Percentiles rank a stretch among this genome's conserved stretches.
Conservation (phyloP, 2,113 vertebrate genomes). For the Lampris incognitus region DNA sequence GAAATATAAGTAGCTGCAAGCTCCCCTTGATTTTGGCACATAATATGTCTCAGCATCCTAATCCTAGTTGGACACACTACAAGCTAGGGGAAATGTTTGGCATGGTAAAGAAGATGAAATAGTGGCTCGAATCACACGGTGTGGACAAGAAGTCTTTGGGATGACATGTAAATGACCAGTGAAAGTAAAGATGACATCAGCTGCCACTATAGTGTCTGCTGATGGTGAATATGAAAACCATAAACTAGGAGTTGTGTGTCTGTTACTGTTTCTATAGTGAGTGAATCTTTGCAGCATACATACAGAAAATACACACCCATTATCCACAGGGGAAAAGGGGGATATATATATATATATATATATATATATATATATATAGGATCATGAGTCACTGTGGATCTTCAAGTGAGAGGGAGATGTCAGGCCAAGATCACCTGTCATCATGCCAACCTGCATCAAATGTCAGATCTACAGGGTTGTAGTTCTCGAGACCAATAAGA, state of each 20-base stretch:
- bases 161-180: conserved; percentile 50
- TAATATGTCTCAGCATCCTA: too few relatives aligned
- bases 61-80: background rate
- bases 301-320: too few relatives aligned
- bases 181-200: conserved; percentile 59
- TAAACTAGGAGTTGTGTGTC: background rate
- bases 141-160: conserved; percentile 26
- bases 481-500: too few relatives aligned
- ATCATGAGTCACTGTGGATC: background rate
- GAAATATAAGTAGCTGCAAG: too few relatives aligned
- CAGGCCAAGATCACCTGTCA: background rate
- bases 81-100: too few relatives aligned
- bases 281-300: background rate
- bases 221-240: conserved; percentile 6
- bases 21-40: background rate
- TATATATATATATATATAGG: background rate
- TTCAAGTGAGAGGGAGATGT: background rate
- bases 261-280: background rate
- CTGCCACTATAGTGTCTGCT: conserved; percentile 48
- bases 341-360: too few relatives aligned
- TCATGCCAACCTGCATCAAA: background rate
- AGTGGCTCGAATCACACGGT: conserved; percentile 42
- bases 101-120: background rate
- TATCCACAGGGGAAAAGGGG: too few relatives aligned
- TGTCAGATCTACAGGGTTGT: background rate